Evolutionary conservation across 2,797 vertebrate genomes (phyloP), one percentile per base, ranked within the genome.

Genomic region (Enteromius mattozi): DNA sequence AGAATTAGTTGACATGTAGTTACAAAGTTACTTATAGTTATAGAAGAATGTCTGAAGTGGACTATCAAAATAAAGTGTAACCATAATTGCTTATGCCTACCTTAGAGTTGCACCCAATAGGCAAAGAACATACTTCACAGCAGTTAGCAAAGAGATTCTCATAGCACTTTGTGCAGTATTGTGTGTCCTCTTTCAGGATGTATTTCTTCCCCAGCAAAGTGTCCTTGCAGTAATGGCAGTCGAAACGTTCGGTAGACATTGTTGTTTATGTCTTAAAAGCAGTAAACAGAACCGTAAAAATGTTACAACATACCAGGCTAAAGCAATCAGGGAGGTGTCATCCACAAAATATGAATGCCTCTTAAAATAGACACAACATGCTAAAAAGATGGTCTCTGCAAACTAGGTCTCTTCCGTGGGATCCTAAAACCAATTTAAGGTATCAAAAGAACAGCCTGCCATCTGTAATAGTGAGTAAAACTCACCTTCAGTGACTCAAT

Each of bases 161-260:
- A 0, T 98, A 98, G 86, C 98, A 99, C 6, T 96, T 95, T 37
- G 96, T 91, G 66, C 98, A 99, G 89, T 98, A 99, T 78, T 96
- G 94, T 0, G 93, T 96, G 88, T 97, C 96, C 21, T 97, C 96
- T 92, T 96, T 97, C 61, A 97, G 89, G 4, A 97, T 92, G 8
- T 97, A 99, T 85, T 96, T 98, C 92, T 97, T 99, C 72, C 98
- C 97, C 88, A 95, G 93, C 88, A 99, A 95, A 42, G 97, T 94
- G 37, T 95, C 93, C 93, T 97, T 97, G 93, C 98, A 99, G 91
- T 97, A 96, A 90, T 96, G 96, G 85, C 98, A 99, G 85, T 96
- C 94, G 63, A 96, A 95, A 0, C 90, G 94, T 82, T 92, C 91
- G 2, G 88, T 93, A 66, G 95, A 95, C 97, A 98, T 98, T 81